Conservation (phyloP, 2,888 invertebrate species). For the Andrena haemorrhoa region DNA sequence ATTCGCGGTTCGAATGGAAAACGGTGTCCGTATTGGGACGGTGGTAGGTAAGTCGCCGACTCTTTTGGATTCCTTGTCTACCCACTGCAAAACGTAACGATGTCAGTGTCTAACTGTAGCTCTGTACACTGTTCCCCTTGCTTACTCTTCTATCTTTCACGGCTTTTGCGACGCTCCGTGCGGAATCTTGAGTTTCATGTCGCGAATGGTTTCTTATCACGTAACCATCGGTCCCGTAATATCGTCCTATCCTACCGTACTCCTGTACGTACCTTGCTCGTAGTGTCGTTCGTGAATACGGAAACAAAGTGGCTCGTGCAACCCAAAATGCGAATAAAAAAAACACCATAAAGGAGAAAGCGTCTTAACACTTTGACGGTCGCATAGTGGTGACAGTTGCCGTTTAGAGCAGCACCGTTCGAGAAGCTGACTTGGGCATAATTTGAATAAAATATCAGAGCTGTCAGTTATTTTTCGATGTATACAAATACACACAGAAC, state of each 20-base stretch:
- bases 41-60: not conserved
- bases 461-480: too few relatives aligned
- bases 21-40: not conserved
- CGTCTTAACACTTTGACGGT: too few relatives aligned
- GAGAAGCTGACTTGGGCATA: too few relatives aligned
- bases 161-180: not conserved
- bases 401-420: too few relatives aligned
- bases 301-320: too few relatives aligned
- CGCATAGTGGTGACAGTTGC: too few relatives aligned
- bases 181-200: not conserved
- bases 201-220: not conserved
- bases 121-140: not conserved
- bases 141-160: not conserved
- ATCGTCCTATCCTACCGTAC: not conserved
- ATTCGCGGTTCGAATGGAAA: not conserved
- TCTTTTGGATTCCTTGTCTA: not conserved
- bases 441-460: too few relatives aligned
- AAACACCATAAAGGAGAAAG: too few relatives aligned
- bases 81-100: not conserved
- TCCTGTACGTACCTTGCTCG: too few relatives aligned
- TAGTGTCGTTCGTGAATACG: too few relatives aligned
- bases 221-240: not conserved
- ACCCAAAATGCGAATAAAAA: too few relatives aligned
- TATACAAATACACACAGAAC: too few relatives aligned
- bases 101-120: constrained; percentile 5